A percentile compares a stretch with the other conserved stretches of the same genome.
Evolutionary conservation across 2,888 invertebrate genomes (phyloP).

Genomic region (Punctoribates punctum): DNA sequence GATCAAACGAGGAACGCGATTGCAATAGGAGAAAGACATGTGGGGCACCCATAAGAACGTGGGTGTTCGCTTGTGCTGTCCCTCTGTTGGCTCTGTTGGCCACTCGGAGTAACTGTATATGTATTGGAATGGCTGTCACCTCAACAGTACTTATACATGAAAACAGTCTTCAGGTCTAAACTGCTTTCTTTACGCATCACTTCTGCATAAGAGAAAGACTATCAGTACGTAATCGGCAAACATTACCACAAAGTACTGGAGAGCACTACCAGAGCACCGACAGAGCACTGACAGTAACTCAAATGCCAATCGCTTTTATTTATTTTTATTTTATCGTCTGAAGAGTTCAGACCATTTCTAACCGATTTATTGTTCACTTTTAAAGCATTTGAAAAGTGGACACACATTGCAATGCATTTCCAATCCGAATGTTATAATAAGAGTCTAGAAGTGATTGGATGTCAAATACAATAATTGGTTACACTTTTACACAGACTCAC

Average conservation of each 20-base stretch:
- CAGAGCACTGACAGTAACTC: background rate
- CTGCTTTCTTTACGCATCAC: slow-evolving; percentile 11
- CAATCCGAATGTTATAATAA: background rate
- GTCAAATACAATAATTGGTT: slow-evolving; percentile 27
- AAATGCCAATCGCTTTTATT: slow-evolving; percentile 7
- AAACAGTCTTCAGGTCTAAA: slow-evolving; percentile 7
- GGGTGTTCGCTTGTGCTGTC: slow-evolving; percentile 29
- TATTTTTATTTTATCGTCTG: background rate
- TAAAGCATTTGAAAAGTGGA: slow-evolving; percentile 3
- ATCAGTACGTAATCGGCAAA: slow-evolving; percentile 29
- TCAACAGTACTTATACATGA: slow-evolving; percentile 17
- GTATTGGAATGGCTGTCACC: slow-evolving; percentile 7
- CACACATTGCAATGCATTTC: background rate
- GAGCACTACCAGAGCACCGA: background rate
- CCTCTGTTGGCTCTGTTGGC: too few relatives aligned
- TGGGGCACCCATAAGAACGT: slow-evolving; percentile 36
- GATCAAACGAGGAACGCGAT: background rate
- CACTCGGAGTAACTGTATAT: background rate
- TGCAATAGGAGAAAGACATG: background rate
- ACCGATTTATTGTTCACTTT: background rate
- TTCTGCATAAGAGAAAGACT: slow-evolving; percentile 23
- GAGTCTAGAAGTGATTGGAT: background rate
- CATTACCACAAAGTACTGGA: slow-evolving; percentile 25
- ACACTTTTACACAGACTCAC: slow-evolving; percentile 19
- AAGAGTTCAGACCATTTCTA: slow-evolving; percentile 1